Base-by-base conservation (phyloP, 2,888 invertebrate species). In the Cordilura impudica region DNA sequence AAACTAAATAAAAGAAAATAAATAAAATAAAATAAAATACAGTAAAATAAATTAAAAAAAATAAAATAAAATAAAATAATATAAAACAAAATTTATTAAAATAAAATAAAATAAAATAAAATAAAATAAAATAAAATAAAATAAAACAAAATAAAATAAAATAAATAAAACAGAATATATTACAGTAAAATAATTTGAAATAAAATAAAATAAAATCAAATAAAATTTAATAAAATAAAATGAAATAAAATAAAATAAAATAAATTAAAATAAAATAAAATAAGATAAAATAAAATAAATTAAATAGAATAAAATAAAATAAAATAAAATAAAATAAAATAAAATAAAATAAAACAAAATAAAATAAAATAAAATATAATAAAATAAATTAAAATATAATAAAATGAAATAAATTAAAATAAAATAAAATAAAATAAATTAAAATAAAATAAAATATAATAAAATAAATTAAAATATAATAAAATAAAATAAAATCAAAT, bases 1-100 rank as follows among this genome's bases (percentile, higher is more conserved):
- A n/a, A n/a, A n/a, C n/a, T n/a, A n/a, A n/a, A n/a, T n/a, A n/a
- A n/a, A n/a, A n/a, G n/a, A n/a, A n/a, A n/a, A n/a, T n/a, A n/a
- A n/a, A n/a, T n/a, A n/a, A n/a, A n/a, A n/a, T n/a, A n/a, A n/a
- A n/a, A n/a, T n/a, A n/a, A n/a, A n/a, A n/a, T n/a, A n/a, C n/a
- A n/a, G n/a, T n/a, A n/a, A n/a, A n/a, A n/a, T n/a, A n/a, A n/a
- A n/a, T n/a, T 26, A 23, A 54, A 29, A 12, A 23, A 29, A 54
- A 26, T 26, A n/a, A 54, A 26, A 54, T 26, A 54, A 26, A 26
- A 54, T 16, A 54, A 54, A 12, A 54, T 26, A 26, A 54, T n/a
- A 8, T 26, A 26, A 54, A 6, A 23, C 4, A 23, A 54, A 6
- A 26, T 26, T 10, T n/a, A 54, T 26, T 26, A n/a, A 8, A 54